Percentiles rank a stretch among this genome's conserved stretches.
Evolutionary conservation across 1,140 invertebrate species (phyloP).

Genomic region (Phymastichus coffea): DNA sequence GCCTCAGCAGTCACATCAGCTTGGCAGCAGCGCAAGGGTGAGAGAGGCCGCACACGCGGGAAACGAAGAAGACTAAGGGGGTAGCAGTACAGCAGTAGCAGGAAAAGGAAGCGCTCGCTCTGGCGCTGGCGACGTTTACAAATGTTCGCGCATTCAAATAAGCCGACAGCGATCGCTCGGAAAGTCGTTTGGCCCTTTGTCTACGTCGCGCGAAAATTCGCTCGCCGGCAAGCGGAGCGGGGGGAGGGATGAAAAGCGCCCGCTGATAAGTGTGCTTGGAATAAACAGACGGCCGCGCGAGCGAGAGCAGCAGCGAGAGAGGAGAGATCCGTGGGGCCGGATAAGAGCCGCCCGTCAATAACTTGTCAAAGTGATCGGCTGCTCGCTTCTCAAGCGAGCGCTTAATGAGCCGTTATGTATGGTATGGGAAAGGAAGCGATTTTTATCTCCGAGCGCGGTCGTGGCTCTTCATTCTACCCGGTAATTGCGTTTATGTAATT

Average conservation of each 20-base stretch:
- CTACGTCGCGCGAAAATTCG: constrained; percentile 20
- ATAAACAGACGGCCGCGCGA: constrained; percentile 8
- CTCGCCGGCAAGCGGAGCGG: constrained; percentile 8
- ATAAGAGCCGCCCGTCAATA: constrained; percentile 6
- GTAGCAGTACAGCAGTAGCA: too few species aligned
- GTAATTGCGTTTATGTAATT: too few species aligned
- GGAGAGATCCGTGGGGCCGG: background rate
- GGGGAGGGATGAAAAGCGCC: too few species aligned
- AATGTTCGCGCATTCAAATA: constrained; percentile 36
- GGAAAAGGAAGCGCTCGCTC: too few species aligned
- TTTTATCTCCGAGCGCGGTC: too few species aligned
- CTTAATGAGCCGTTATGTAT: constrained; percentile 3
- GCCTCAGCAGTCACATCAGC: too few species aligned
- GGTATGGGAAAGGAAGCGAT: background rate
- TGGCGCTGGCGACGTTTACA: constrained; percentile 32
- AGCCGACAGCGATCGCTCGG: constrained; percentile 31
- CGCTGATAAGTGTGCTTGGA: constrained; percentile 14
- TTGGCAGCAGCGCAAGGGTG: too few species aligned
- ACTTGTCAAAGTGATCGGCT: background rate
- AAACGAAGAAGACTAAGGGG: too few species aligned
- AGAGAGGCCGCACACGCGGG: too few species aligned
- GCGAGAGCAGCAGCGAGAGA: background rate
- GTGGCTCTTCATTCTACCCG: too few species aligned
- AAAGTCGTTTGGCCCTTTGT: constrained; percentile 34
- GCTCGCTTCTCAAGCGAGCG: background rate